Percentiles rank a stretch among this genome's conserved stretches.
Conservation (phyloP, 2,888 invertebrate genomes). For the Polietes domitor region DNA sequence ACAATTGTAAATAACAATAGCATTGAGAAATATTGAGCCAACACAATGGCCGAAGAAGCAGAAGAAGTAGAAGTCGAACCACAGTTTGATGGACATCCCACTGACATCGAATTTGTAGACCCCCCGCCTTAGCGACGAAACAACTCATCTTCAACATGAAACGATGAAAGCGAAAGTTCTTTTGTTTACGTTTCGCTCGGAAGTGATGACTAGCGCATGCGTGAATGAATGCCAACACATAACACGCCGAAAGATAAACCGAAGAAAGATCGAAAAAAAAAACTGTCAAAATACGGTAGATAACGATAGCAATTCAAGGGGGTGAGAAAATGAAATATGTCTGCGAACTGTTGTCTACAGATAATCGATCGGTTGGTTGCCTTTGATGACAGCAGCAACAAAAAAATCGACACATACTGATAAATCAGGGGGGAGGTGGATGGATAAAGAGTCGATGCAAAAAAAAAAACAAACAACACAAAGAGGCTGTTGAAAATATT, state of each 20-base stretch:
- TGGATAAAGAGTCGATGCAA: too few relatives aligned
- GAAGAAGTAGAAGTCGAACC: background rate
- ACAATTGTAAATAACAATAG: background rate
- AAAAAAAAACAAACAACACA: too few relatives aligned
- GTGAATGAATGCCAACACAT: too few relatives aligned
- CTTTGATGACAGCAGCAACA: background rate
- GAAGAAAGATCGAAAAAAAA: conserved; percentile 35
- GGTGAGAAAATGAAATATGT: background rate
- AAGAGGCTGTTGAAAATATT: too few relatives aligned
- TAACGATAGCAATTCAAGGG: too few relatives aligned
- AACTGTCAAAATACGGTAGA: conserved; percentile 25
- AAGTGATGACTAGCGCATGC: background rate
- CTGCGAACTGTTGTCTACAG: background rate
- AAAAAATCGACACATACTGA: background rate
- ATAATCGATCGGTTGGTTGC: background rate
- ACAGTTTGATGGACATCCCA: too few relatives aligned
- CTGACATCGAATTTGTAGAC: too few relatives aligned
- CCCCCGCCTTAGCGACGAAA: too few relatives aligned
- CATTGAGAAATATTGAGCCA: background rate
- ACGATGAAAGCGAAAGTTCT: conserved; percentile 41
- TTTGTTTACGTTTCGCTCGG: conserved; percentile 22
- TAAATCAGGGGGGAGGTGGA: too few relatives aligned
- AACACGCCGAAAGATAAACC: background rate
- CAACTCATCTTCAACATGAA: conserved; percentile 1
- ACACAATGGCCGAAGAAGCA: background rate